A percentile compares a stretch with the other conserved stretches of the same genome.
Conservation (phyloP, 2,113 vertebrate species). For the Heliornis fulica region DNA sequence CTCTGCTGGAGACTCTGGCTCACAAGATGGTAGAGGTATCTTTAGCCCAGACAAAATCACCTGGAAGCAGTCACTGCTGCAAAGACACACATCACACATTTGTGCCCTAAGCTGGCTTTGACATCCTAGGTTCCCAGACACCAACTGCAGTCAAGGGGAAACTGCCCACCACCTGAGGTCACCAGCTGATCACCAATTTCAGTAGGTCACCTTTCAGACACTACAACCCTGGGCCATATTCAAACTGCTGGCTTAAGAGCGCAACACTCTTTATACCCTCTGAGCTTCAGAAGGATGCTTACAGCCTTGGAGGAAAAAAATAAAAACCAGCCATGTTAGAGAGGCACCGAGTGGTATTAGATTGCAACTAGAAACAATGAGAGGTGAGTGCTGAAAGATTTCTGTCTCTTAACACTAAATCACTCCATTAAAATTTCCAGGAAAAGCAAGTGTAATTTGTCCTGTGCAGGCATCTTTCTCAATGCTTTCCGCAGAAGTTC, state of each 20-base stretch:
- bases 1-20: constrained; percentile 10
- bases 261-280: neutral
- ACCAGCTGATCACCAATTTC: rapidly evolving
- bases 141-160: neutral
- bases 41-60: neutral
- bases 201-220: neutral
- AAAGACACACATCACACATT: neutral
- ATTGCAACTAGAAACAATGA: neutral
- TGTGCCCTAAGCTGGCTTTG: neutral
- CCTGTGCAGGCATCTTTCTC: constrained; percentile 29
- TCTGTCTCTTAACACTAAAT: constrained; percentile 27
- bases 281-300: neutral
- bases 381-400: neutral
- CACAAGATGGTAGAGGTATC: constrained; percentile 32
- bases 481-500: constrained; percentile 51
- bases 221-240: neutral
- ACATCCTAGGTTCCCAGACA: neutral
- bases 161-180: neutral
- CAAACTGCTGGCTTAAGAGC: neutral
- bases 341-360: neutral
- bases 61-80: neutral
- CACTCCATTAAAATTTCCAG: constrained; percentile 34
- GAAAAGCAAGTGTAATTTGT: constrained; percentile 1
- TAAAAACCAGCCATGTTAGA: neutral
- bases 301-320: neutral